Conservation (phyloP, 2,113 vertebrate genomes). For the Ptilonorhynchus violaceus region DNA sequence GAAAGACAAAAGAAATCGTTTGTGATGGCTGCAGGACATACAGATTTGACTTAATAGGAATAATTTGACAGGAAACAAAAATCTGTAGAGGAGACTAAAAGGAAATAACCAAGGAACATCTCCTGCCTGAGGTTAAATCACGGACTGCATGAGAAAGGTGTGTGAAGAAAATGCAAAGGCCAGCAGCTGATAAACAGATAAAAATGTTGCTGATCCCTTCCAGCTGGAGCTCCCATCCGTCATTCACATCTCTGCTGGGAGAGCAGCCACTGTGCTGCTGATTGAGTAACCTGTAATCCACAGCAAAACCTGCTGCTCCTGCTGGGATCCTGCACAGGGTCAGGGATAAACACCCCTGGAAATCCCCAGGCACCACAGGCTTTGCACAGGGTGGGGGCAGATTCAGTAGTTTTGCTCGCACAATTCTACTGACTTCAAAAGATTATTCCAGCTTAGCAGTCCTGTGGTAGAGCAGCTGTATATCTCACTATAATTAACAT, state of each 20-base stretch:
- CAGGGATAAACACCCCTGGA: not conserved
- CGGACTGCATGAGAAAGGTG: not conserved
- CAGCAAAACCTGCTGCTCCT: not conserved
- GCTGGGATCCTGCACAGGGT: not conserved
- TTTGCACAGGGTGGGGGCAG: not conserved
- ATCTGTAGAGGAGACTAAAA: not conserved
- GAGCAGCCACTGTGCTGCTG: not conserved
- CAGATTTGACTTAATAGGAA: not conserved
- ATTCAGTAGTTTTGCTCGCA: not conserved
- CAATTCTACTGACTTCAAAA: not conserved
- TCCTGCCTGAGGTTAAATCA: not conserved
- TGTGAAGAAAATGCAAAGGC: not conserved
- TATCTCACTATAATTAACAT: slow-evolving; percentile 23
- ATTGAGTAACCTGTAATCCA: not conserved
- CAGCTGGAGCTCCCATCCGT: not conserved
- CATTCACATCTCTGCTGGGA: not conserved
- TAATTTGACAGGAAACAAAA: not conserved
- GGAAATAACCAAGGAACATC: not conserved
- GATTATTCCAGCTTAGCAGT: not conserved
- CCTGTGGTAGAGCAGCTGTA: not conserved
- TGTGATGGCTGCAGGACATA: not conserved
- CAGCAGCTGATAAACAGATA: not conserved
- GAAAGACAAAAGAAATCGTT: not conserved
- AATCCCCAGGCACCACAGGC: not conserved
- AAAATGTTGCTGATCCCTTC: not conserved